Evolutionary conservation across 2,113 vertebrate species (phyloP).

Genomic region (Chloebia gouldiae): DNA sequence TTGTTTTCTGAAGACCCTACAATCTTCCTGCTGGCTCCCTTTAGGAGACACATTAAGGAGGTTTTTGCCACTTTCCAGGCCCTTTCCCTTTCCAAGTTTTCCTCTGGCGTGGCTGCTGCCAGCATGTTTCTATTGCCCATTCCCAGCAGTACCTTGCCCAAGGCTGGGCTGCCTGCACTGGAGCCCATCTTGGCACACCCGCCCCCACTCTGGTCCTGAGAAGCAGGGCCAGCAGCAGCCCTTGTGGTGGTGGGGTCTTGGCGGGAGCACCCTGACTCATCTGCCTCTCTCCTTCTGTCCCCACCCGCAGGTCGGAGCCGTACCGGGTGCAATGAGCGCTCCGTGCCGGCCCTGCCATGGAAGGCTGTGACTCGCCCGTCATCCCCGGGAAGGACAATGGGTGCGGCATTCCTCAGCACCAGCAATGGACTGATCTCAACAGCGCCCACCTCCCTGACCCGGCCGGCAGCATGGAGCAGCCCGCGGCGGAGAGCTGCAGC

Average conservation of each 20-base stretch:
- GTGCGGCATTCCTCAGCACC: conserved; percentile 89
- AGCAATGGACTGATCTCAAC: conserved; percentile 97
- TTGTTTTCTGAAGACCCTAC: not conserved
- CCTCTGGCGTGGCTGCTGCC: not conserved
- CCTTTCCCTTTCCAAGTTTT: not conserved
- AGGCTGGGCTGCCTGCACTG: not conserved
- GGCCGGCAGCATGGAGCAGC: conserved; percentile 87
- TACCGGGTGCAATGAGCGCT: conserved; percentile 98
- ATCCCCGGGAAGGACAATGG: conserved; percentile 99
- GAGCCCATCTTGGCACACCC: accelerated
- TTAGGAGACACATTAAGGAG: not conserved
- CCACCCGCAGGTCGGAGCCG: conserved; percentile 75
- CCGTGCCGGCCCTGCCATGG: conserved; percentile 98
- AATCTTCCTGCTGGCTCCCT: not conserved
- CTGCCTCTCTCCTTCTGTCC: conserved; percentile 28
- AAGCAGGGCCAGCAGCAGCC: accelerated
- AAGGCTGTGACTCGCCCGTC: conserved; percentile 99
- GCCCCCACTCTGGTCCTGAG: accelerated
- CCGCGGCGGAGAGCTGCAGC: conserved; percentile 69
- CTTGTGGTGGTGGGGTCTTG: not conserved
- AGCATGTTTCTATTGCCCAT: accelerated
- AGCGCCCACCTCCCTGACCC: conserved; percentile 88
- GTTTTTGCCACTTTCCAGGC: not conserved
- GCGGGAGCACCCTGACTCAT: not conserved
- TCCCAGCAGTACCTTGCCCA: accelerated